These are phyloP conservation scores for Tympanuchus pallidicinctus DNA, from an alignment of 2,113 vertebrate genomes.

Conservation along the genomic window DNA sequence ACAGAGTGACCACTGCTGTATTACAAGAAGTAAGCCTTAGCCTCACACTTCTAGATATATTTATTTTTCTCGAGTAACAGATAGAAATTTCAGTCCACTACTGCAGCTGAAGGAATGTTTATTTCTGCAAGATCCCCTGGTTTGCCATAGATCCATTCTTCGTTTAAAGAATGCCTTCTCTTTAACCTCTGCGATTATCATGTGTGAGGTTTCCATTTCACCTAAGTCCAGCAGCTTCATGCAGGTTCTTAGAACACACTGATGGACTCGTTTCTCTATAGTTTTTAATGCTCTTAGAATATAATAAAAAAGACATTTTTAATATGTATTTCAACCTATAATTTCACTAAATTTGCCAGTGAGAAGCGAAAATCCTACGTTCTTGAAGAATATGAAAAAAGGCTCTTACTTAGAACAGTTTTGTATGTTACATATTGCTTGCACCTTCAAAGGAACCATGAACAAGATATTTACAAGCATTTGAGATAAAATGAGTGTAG, in stretches of 20 bases:
- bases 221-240: not conserved
- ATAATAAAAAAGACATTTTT: not conserved
- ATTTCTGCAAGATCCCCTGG: not conserved
- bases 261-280: not conserved
- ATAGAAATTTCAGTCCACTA: not conserved
- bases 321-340: not conserved
- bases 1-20: not conserved
- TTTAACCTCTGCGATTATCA: not conserved
- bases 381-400: not conserved
- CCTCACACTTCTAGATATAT: not conserved
- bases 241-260: not conserved
- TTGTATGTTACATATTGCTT: not conserved
- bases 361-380: not conserved
- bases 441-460: not conserved
- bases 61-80: not conserved
- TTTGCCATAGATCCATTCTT: not conserved
- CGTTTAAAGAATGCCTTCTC: not conserved
- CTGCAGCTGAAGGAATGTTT: not conserved
- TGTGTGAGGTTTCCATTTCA: not conserved
- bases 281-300: not conserved
- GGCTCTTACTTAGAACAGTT: not conserved
- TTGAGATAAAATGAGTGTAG: constrained; percentile 7
- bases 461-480: not conserved
- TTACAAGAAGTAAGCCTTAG: not conserved
- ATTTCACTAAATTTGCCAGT: not conserved